Evolutionary conservation across 2,113 vertebrate species (phyloP).

Genomic region (Amblyornis subalaris): DNA sequence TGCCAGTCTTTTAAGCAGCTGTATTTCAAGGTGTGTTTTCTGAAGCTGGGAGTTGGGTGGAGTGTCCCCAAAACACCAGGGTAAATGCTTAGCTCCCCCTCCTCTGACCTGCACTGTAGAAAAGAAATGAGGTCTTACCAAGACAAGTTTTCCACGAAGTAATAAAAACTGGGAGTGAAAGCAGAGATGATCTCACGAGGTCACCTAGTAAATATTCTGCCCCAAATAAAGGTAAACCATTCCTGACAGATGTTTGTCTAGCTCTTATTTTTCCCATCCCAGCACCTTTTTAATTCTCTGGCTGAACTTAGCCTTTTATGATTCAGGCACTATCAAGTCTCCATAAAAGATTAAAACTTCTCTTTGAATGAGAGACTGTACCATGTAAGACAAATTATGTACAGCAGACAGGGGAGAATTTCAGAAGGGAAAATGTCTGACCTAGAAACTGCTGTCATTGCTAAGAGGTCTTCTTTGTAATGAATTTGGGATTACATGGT

Average conservation of each 20-base stretch:
- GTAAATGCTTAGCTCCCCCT: neutral
- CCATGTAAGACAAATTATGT: constrained; percentile 12
- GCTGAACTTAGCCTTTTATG: neutral
- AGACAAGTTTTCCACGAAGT: neutral
- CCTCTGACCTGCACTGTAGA: neutral
- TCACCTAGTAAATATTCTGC: neutral
- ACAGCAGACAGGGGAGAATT: neutral
- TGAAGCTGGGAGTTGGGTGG: neutral
- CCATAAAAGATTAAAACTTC: constrained; percentile 16
- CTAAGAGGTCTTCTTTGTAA: neutral
- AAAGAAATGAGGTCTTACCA: neutral
- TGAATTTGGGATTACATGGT: neutral
- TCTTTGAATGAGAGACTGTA: neutral
- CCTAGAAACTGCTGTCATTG: neutral
- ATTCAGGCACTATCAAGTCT: neutral
- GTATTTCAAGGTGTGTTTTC: neutral
- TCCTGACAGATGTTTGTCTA: neutral
- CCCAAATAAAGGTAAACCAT: neutral
- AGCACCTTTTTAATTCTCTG: neutral
- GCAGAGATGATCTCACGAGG: neutral
- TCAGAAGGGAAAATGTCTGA: neutral
- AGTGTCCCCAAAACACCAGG: neutral
- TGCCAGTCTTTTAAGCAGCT: neutral
- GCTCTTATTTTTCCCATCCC: neutral
- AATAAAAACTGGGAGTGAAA: neutral